phyloP scores from a whole-genome alignment of 2,888 invertebrate species.

The Brassicogethes aeneus region DNA sequence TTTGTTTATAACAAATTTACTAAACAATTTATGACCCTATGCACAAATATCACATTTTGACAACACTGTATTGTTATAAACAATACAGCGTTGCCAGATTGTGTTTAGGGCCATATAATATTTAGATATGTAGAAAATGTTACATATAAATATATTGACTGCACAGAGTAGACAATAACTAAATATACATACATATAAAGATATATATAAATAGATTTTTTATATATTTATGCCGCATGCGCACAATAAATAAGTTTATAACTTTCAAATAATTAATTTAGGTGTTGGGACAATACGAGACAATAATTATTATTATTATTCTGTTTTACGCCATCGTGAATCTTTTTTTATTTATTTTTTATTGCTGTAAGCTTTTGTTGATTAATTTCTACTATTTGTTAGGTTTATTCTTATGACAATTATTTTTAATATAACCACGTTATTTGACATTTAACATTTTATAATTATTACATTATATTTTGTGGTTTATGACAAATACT shows the following conservation, averaged over 20 bases:
- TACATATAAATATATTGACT: constrained; percentile 32
- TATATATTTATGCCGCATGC: constrained; percentile 8
- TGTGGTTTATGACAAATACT: too few species aligned
- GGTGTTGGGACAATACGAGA: constrained; percentile 33
- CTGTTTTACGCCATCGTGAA: constrained; percentile 21
- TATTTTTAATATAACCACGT: too few species aligned
- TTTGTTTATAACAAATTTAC: constrained; percentile 32
- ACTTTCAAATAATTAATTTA: constrained; percentile 25
- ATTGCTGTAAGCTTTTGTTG: constrained; percentile 27
- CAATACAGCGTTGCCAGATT: too few species aligned
- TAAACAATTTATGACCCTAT: not conserved
- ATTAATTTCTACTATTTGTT: constrained; percentile 21
- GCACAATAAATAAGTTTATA: constrained; percentile 14
- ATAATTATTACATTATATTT: too few species aligned
- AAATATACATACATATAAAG: constrained; percentile 9
- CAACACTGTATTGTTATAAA: too few species aligned
- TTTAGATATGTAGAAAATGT: constrained; percentile 22
- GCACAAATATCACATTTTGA: too few species aligned
- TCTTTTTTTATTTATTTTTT: constrained; percentile 30
- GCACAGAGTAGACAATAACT: constrained; percentile 38
- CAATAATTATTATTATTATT: constrained; percentile 25
- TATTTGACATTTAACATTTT: too few species aligned
- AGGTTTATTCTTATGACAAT: constrained; percentile 1
- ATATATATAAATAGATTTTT: constrained; percentile 14
- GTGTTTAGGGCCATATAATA: too few species aligned